Evolutionary conservation across 2,797 vertebrate species (phyloP), one percentile per base, ranked within the genome.

Genomic region (Enteromius thamalakanensis): DNA sequence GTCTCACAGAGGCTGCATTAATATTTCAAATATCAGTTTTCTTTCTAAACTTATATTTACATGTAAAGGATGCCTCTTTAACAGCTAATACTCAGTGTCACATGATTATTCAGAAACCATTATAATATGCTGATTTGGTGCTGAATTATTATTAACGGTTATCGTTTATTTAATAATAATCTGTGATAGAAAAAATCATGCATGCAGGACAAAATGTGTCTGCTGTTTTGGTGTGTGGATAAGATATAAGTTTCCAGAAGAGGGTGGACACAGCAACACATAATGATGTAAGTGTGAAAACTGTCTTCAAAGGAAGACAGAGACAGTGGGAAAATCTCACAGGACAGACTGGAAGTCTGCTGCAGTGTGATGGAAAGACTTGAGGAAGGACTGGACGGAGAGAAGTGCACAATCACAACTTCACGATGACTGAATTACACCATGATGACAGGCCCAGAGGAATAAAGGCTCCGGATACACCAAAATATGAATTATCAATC

Each of bases 281-380:
- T 62, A 37, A 47, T 86, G 88, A 88, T 45, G 60, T 71, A 85
- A 83, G 87, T 84, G 86, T 86, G 71, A 85, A 87, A 85, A 55
- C 42, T 26, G 70, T 81, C 71, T 81, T 58, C 40, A 76, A n/a
- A 82, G 86, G 80, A 87, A 88, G 84, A 76, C 8, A 3, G 51
- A 83, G 80, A 76, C 84, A 12, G 65, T 29, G 80, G 83, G 76
- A 87, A 23, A 70, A 40, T 80, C 45, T 72, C 53, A 69, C 60
- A 51, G 86, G 77, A 76, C 71, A 76, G 60, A 55, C 76, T 58
- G 76, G 80, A 84, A 76, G 65, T 79, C 55, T 45, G 72, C 77
- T 80, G 21, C 55, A 40, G 77, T 81, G 47, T 76, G 45, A n/a
- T 64, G n/a, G 62, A 64, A 53, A 62, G 23, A 70, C 42, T 84